phyloP scores from a whole-genome alignment of 2,113 vertebrate genomes.

The Rafetus swinhoei region DNA sequence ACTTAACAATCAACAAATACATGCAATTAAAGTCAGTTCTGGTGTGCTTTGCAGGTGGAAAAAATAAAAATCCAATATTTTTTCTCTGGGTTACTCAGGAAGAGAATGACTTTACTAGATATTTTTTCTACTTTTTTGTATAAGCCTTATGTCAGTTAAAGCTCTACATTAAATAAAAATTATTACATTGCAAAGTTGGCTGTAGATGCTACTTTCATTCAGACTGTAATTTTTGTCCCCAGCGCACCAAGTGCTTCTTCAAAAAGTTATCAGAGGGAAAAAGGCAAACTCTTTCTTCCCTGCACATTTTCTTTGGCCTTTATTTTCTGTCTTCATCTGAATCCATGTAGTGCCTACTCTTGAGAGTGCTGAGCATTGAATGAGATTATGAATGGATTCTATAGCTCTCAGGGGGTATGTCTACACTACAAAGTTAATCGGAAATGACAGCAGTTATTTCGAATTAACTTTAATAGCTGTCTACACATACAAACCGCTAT shows the following conservation, averaged over 20 bases:
- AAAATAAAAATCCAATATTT: not conserved
- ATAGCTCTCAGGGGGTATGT: not conserved
- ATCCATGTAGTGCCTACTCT: not conserved
- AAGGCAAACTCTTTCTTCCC: not conserved
- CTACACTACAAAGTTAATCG: too few relatives aligned
- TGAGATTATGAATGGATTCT: not conserved
- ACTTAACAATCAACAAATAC: not conserved
- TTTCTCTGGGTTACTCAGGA: not conserved
- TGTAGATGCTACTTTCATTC: not conserved
- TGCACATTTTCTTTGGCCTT: not conserved
- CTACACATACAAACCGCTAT: too few relatives aligned
- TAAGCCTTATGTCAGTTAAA: not conserved
- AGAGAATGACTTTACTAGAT: not conserved
- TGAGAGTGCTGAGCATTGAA: not conserved
- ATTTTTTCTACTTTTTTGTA: not conserved
- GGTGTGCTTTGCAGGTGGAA: not conserved
- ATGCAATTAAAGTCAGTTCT: not conserved
- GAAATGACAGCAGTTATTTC: too few relatives aligned
- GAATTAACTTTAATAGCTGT: too few relatives aligned
- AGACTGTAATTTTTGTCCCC: not conserved
- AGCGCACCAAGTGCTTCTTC: not conserved
- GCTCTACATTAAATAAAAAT: not conserved
- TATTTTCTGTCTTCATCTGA: not conserved
- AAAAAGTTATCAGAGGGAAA: not conserved
- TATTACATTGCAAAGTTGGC: not conserved